Conservation (phyloP, 2,888 invertebrate species). For the Amorpha juglandis region DNA sequence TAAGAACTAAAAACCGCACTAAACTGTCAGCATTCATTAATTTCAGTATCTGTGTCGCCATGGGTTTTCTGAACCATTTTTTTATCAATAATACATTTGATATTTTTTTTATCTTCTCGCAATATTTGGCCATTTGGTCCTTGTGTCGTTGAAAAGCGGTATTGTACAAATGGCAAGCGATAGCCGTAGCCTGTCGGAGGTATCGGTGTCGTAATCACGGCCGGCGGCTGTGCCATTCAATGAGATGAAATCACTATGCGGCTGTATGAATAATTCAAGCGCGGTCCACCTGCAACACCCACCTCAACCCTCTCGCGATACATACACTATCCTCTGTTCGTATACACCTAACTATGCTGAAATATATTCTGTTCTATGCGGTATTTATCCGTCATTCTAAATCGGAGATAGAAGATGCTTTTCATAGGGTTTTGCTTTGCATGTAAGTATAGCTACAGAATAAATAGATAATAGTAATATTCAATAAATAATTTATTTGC, state of each 20-base stretch:
- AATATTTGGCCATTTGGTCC: slow-evolving; percentile 31
- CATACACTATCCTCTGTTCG: slow-evolving; percentile 40
- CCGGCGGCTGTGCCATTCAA: slow-evolving; percentile 74
- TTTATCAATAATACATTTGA: background rate
- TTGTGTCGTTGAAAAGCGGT: slow-evolving; percentile 63
- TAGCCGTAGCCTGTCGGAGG: slow-evolving; percentile 60
- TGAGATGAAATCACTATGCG: slow-evolving; percentile 84
- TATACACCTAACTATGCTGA: slow-evolving; percentile 23
- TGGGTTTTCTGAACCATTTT: background rate
- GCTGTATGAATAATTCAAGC: slow-evolving; percentile 81
- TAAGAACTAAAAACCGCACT: too few species aligned
- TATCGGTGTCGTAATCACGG: slow-evolving; percentile 80
- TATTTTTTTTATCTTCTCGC: slow-evolving; percentile 11
- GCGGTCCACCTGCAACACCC: slow-evolving; percentile 58
- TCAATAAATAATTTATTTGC: slow-evolving; percentile 46
- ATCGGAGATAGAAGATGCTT: too few species aligned
- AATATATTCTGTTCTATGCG: too few species aligned
- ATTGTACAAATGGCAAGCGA: slow-evolving; percentile 53
- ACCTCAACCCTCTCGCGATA: slow-evolving; percentile 40
- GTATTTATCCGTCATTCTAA: too few species aligned
- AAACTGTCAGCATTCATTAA: too few species aligned
- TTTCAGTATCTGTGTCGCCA: background rate
- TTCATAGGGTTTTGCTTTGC: too few species aligned
- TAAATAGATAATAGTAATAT: slow-evolving; percentile 26
- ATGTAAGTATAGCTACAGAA: slow-evolving; percentile 15